Percentiles rank a stretch among this genome's conserved stretches.
Evolutionary conservation across 2,113 vertebrate species (phyloP).

Genomic region (Climacteris rufus): DNA sequence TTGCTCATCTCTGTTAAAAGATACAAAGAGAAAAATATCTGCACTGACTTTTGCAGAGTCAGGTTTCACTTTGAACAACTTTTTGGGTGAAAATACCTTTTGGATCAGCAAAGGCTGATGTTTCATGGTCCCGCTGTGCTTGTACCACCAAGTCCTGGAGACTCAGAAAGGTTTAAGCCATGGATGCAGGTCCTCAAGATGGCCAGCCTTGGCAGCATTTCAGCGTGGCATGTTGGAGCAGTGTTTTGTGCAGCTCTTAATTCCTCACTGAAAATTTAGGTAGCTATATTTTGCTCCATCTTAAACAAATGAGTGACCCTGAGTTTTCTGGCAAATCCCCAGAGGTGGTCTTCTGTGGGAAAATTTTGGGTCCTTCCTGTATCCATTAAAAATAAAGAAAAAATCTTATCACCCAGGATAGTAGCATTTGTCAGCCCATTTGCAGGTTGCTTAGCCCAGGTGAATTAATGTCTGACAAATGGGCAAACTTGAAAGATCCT

Average conservation of each 20-base stretch:
- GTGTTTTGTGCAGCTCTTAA: neutral
- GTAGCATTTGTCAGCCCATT: conserved; percentile 57
- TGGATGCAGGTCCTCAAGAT: neutral
- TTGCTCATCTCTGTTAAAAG: neutral
- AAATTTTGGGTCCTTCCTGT: neutral
- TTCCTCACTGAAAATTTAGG: conserved; percentile 47
- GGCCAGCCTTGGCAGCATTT: neutral
- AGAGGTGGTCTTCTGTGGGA: neutral
- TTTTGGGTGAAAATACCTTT: neutral
- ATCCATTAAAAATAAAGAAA: conserved; percentile 59
- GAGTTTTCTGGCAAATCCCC: neutral
- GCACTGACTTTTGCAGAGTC: neutral
- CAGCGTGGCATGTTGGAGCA: neutral
- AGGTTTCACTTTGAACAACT: neutral
- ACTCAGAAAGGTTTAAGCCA: neutral
- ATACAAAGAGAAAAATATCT: fast-evolving
- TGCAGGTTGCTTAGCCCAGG: conserved; percentile 59
- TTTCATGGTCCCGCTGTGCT: neutral
- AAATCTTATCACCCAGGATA: neutral
- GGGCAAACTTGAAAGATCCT: conserved; percentile 32
- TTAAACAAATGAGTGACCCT: conserved; percentile 31
- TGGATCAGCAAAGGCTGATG: neutral
- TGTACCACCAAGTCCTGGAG: neutral
- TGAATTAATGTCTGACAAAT: conserved; percentile 65
- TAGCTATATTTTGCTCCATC: neutral